Evolutionary conservation across 2,113 vertebrate species (phyloP), one percentile per base, ranked within the genome.

Genomic region (Nicator chloris): DNA sequence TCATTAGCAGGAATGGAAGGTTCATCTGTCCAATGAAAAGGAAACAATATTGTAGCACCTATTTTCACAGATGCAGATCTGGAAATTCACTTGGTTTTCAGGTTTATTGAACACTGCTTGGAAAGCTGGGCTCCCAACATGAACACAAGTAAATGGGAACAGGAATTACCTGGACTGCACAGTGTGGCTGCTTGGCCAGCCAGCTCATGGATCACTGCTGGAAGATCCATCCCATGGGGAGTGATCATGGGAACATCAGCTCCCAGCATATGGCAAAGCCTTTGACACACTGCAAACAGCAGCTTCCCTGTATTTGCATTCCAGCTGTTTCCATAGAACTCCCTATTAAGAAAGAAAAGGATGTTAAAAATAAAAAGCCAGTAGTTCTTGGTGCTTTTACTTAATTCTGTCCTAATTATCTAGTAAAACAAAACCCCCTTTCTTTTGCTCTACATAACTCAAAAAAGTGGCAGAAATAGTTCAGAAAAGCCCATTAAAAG

Each of bases 231-330:
- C 39, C 96, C 98, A 13, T 95, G 78, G 11, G 98, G 98, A 23
- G 96, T 86, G 57, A 98, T 96, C 98, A 99, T 97, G 21, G 98
- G 98, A n/a, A 98, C 88, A 9, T 99, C 98, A 33, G 97, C 97
- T 92, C 98, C 98, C 97, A 99, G 83, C 98, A 99, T 98, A 40
- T 98, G 98, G 91, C 98, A 99, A 44, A 99, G 97, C 44, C 97
- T 99, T 47, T 98, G 99, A 59, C 98, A 98, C 1, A 97, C 97
- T 50, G 98, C 97, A 77, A 99, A 98, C 65, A 99, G 97, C 73
- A 99, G 95, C 37, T 95, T 97, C 39, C 99, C 99, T 2, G 98
- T 98, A 61, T 94, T 95, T 24, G 96, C 92, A 73, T 97, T 98
- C 45, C 95, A 97, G 90, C 99, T 98, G n/a, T 98, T 98, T 91